A percentile compares a stretch with the other conserved stretches of the same genome.
These are phyloP conservation scores for Drepana falcataria DNA, from an alignment of 2,888 invertebrate species.

Conservation along the genomic window DNA sequence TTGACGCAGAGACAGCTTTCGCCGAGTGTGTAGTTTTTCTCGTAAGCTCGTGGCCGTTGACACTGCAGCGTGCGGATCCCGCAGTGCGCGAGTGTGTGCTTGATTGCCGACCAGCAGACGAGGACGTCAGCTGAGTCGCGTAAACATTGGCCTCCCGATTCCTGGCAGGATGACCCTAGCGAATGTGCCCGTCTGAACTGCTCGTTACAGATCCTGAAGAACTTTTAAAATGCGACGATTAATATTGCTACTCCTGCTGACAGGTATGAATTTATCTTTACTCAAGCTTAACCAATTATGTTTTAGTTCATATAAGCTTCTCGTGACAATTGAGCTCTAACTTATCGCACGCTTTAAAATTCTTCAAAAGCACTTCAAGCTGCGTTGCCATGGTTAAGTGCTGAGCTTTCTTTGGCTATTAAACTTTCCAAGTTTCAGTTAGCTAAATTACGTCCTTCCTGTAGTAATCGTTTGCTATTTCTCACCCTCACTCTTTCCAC, in stretches of 20 bases:
- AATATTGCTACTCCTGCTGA: constrained; percentile 56
- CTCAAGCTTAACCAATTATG: no score
- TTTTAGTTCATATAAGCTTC: no score
- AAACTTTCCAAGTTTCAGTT: background rate
- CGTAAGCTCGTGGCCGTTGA: constrained; percentile 72
- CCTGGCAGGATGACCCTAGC: constrained; percentile 50
- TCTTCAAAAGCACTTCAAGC: background rate
- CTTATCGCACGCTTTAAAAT: background rate
- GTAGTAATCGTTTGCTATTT: background rate
- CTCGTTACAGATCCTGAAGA: constrained; percentile 29
- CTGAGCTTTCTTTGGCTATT: background rate
- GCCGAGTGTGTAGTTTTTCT: constrained; percentile 68
- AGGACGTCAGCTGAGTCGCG: constrained; percentile 71
- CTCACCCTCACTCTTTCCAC: background rate
- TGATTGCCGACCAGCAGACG: constrained; percentile 65
- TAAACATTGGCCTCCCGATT: constrained; percentile 62
- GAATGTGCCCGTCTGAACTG: constrained; percentile 41
- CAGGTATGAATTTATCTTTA: constrained; percentile 49
- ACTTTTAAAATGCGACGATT: constrained; percentile 61
- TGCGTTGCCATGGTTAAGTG: no score
- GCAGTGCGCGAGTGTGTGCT: constrained; percentile 77
- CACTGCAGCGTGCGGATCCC: constrained; percentile 75
- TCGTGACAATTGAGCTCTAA: no score
- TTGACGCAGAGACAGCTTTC: constrained; percentile 51
- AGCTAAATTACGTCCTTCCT: background rate